Evolutionary conservation across 30 jellyfish, hydroid and myxozoan genomes (phyloP), one percentile per base, ranked within the genome.

Genomic region (Hydractinia symbiolongicarpus): DNA sequence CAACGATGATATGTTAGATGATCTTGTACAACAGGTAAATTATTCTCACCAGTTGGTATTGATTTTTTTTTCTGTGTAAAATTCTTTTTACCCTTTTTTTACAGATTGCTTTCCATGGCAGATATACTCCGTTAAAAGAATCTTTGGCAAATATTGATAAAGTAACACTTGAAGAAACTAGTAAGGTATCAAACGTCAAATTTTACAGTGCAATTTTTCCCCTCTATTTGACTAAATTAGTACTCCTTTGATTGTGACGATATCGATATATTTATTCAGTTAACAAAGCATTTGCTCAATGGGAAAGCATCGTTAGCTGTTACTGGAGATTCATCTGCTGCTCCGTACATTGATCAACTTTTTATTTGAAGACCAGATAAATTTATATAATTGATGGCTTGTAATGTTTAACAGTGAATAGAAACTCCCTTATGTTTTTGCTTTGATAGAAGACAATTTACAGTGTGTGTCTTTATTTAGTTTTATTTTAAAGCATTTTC

Each of bases 1-100:
- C 79, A 76, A 83, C 60, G 95, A 84, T 54, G 95, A 79, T 1
- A 9, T 84, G 5, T 67, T 83, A 6, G 98, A 92, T 66, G 98
- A 92, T 55, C 66, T 92, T 55, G 98, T 95, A 13, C 55, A 81
- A 53, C 98, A 92, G 95, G 98, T 86, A 68, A 51, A 57, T 9
- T n/a, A 10, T 57, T 57, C 13, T 10, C n/a, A n/a, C 13, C n/a
- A 57, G n/a, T 57, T 57, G 68, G 68, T 57, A 57, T 10, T 57
- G n/a, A 57, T 10, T 57, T 57, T 57, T 57, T 57, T 57, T 9
- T 9, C 68, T 57, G 10, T 10, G n/a, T 9, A 9, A 57, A 57
- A 9, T 57, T 9, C 10, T 10, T 10, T 57, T 57, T 57, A n/a
- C 10, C n/a, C 10, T 57, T 9, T 57, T 57, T n/a, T 9, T 57